Evolutionary conservation across 2,113 vertebrate species (phyloP).

Genomic region (Oncorhynchus keta): DNA sequence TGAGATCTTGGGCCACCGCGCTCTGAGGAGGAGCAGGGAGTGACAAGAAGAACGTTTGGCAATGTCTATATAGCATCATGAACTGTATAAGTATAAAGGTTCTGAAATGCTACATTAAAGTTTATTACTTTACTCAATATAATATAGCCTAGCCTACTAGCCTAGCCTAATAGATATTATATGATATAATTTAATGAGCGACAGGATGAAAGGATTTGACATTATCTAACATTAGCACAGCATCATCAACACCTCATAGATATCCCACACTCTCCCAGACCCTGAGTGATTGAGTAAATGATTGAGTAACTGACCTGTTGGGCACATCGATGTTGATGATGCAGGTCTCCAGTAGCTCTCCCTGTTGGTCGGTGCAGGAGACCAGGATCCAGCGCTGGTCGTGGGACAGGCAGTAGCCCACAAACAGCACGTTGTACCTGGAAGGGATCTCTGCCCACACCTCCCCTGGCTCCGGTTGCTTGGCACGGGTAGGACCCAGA

Average conservation of each 20-base stretch:
- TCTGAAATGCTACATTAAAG: too few species aligned
- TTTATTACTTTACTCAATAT: too few species aligned
- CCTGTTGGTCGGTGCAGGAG: conserved; percentile 95
- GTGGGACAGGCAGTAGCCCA: conserved; percentile 95
- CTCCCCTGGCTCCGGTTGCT: conserved; percentile 89
- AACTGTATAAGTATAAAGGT: too few species aligned
- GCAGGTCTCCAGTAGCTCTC: conserved; percentile 91
- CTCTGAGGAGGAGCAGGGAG: conserved; percentile 62
- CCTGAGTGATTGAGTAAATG: not conserved
- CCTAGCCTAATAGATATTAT: not conserved
- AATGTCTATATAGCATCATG: too few species aligned
- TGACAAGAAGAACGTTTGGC: too few species aligned
- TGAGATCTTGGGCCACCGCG: conserved; percentile 88
- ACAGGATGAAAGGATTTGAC: not conserved
- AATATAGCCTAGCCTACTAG: too few species aligned
- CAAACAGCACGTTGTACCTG: conserved; percentile 92
- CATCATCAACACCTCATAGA: not conserved
- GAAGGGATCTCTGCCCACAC: conserved; percentile 85
- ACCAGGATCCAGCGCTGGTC: conserved; percentile 97
- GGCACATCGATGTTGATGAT: conserved; percentile 94
- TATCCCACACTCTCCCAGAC: not conserved
- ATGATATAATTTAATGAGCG: not conserved
- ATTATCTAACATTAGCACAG: not conserved
- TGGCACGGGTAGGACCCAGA: conserved; percentile 87
- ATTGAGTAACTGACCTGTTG: conserved; percentile 88